Percentiles rank a stretch among this genome's conserved stretches.
Conservation (phyloP, 2,888 invertebrate species). For the Pseudanteris insignis region DNA sequence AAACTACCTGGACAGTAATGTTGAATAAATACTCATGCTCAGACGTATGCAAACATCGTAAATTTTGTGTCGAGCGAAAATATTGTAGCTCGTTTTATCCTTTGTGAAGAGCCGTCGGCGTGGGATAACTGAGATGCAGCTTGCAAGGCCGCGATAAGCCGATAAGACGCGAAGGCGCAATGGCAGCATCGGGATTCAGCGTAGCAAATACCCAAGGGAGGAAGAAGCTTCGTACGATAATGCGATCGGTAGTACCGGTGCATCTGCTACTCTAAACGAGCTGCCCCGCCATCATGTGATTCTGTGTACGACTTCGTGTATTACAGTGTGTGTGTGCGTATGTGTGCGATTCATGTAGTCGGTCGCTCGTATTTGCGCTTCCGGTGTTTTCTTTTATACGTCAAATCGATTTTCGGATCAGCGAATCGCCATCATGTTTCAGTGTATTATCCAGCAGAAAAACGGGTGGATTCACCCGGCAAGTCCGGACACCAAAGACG, state of each 20-base stretch:
- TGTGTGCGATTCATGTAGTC: slow-evolving; percentile 13
- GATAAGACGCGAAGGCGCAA: slow-evolving; percentile 12
- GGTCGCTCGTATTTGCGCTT: slow-evolving; percentile 12
- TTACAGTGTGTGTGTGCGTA: slow-evolving; percentile 12
- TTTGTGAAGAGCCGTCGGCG: slow-evolving; percentile 4
- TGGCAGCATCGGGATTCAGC: slow-evolving; percentile 7
- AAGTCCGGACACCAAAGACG: slow-evolving; percentile 77
- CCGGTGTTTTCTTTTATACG: slow-evolving; percentile 13
- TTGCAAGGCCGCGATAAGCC: slow-evolving; percentile 24
- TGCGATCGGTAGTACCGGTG: slow-evolving; percentile 31
- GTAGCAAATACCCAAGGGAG: slow-evolving; percentile 8
- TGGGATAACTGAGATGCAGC: slow-evolving; percentile 16
- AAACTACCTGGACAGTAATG: too few species aligned
- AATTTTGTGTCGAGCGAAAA: too few species aligned
- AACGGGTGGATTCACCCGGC: slow-evolving; percentile 79
- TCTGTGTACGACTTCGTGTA: too few species aligned
- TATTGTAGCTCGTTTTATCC: too few species aligned
- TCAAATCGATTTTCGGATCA: slow-evolving; percentile 12
- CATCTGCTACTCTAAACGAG: slow-evolving; percentile 5
- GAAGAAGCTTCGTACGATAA: slow-evolving; percentile 23
- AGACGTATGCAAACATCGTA: too few species aligned
- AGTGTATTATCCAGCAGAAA: slow-evolving; percentile 83
- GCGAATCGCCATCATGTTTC: slow-evolving; percentile 72
- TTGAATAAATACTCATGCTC: too few species aligned
- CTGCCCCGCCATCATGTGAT: slow-evolving; percentile 22